Conservation (phyloP, 2,888 invertebrate species). For the Thymelicus sylvestris region DNA sequence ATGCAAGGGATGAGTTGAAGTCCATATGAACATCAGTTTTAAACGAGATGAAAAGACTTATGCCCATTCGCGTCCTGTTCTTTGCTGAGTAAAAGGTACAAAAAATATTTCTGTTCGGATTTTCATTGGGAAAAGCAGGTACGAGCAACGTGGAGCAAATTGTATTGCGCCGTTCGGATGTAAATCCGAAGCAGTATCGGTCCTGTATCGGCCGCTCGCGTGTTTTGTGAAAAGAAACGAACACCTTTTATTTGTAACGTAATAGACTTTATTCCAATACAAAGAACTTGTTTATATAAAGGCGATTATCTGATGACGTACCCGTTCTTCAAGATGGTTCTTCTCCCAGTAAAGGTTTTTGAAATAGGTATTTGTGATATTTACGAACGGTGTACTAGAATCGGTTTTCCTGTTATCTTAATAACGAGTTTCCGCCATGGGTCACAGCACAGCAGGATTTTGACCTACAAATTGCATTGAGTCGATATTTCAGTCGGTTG, state of each 20-base stretch:
- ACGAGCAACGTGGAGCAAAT: constrained; percentile 10
- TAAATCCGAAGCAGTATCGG: constrained; percentile 23
- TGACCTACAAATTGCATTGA: no score
- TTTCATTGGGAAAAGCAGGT: constrained; percentile 17
- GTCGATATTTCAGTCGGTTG: no score
- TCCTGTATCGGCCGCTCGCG: constrained; percentile 7
- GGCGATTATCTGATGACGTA: not conserved
- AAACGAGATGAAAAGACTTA: constrained; percentile 38
- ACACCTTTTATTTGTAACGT: constrained; percentile 13
- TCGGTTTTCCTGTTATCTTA: no score
- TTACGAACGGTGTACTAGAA: no score
- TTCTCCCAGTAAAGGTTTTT: no score
- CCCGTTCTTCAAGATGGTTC: not conserved
- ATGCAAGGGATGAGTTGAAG: not conserved
- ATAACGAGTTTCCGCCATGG: no score
- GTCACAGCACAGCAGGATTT: no score
- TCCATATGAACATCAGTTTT: constrained; percentile 35
- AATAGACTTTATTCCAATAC: constrained; percentile 7
- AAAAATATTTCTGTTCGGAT: constrained; percentile 20
- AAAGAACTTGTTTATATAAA: not conserved
- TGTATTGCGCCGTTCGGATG: constrained; percentile 21
- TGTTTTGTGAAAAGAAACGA: constrained; percentile 13
- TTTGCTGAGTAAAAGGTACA: constrained; percentile 10
- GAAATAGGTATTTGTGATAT: no score
- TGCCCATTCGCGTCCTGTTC: constrained; percentile 23